phyloP scores from a whole-genome alignment of 2,888 invertebrate genomes.

The Campoplex capitator region DNA sequence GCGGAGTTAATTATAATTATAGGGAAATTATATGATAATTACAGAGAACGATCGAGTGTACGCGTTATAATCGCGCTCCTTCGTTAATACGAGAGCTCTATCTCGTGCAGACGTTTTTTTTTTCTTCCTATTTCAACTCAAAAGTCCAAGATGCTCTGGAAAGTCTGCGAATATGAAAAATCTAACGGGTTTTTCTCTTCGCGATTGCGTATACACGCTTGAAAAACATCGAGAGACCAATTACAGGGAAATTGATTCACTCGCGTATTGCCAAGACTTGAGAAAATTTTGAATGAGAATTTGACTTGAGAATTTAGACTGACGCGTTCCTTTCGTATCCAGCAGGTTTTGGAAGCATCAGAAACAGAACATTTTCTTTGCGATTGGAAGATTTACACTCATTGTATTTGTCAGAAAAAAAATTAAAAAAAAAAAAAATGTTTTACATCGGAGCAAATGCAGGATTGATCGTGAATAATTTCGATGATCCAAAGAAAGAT shows the following conservation, averaged over 20 bases:
- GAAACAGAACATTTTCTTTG: background rate
- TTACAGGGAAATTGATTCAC: conserved; percentile 12
- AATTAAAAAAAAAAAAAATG: too few species aligned
- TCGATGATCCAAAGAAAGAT: conserved; percentile 26
- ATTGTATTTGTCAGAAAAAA: background rate
- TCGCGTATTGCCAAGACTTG: background rate
- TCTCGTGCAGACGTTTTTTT: conserved; percentile 2
- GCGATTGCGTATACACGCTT: background rate
- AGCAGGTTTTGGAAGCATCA: background rate
- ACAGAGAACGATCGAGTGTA: conserved; percentile 75
- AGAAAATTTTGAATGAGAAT: too few species aligned
- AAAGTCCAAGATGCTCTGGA: background rate
- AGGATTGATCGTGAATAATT: conserved; percentile 61
- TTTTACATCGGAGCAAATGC: background rate
- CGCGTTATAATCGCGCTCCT: conserved; percentile 75
- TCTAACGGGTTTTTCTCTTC: background rate
- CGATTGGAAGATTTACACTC: background rate
- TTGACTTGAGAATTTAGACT: background rate
- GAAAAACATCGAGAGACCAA: background rate
- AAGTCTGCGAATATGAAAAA: conserved; percentile 7
- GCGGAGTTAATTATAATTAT: conserved; percentile 66
- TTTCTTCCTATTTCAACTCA: background rate
- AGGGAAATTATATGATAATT: conserved; percentile 69
- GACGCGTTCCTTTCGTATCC: background rate
- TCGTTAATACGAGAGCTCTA: conserved; percentile 57